Conservation (phyloP, 2,113 vertebrate species). For the Forbesichthys agassizii region DNA sequence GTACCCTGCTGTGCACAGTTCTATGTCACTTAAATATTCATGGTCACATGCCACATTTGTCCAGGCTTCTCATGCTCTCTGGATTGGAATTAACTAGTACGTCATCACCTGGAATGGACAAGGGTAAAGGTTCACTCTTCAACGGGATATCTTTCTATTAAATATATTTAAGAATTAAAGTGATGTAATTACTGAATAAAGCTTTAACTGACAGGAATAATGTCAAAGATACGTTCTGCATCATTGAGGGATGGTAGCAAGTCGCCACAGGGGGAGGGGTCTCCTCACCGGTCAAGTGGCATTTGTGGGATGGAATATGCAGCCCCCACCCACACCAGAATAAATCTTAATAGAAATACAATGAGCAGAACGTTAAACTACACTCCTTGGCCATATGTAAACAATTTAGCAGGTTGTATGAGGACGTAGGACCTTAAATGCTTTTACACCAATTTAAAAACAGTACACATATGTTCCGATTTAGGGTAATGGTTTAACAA, state of each 20-base stretch:
- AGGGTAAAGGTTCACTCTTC: neutral
- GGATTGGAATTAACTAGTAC: conserved; percentile 39
- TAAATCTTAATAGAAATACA: neutral
- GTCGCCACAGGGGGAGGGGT: conserved; percentile 74
- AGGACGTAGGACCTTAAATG: too few species aligned
- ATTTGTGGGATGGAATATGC: conserved; percentile 68
- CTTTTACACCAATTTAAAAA: too few species aligned
- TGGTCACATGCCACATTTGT: conserved; percentile 71
- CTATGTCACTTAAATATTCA: conserved; percentile 71
- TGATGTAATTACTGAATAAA: conserved; percentile 30
- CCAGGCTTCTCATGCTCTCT: conserved; percentile 52
- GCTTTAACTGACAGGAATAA: conserved; percentile 77
- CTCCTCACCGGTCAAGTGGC: conserved; percentile 69
- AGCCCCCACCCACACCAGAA: conserved; percentile 43
- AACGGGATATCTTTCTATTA: conserved; percentile 8
- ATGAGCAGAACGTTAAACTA: too few species aligned
- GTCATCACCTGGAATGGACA: conserved; percentile 1
- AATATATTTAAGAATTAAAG: conserved; percentile 47
- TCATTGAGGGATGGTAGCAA: conserved; percentile 74
- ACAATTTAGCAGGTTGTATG: too few species aligned
- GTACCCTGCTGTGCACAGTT: conserved; percentile 71
- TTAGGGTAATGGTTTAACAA: too few species aligned
- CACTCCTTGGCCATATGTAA: too few species aligned
- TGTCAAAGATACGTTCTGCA: conserved; percentile 78
- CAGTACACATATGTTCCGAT: too few species aligned